A percentile compares a stretch with the other conserved stretches of the same genome.
These are phyloP conservation scores for Loripinus fragilis DNA, from an alignment of 2,888 invertebrate species.

Conservation along the genomic window DNA sequence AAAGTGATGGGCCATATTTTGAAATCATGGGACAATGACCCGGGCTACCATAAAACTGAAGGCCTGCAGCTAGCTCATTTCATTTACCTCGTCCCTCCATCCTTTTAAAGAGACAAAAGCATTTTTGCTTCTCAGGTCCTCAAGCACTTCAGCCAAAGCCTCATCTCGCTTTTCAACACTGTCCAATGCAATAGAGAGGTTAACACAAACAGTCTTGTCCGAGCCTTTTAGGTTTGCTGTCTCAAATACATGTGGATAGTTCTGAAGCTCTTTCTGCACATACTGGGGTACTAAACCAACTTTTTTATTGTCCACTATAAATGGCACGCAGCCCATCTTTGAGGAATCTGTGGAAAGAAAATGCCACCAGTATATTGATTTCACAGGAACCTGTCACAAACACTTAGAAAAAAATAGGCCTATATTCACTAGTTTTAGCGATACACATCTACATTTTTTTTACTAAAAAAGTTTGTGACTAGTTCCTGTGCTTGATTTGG, in stretches of 20 bases:
- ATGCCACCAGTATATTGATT: too few species aligned
- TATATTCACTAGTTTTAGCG: too few species aligned
- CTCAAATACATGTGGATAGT: slow-evolving; percentile 89
- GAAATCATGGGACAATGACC: too few species aligned
- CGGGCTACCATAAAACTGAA: too few species aligned
- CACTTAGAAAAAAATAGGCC: too few species aligned
- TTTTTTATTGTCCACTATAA: slow-evolving; percentile 94
- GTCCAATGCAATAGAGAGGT: slow-evolving; percentile 41
- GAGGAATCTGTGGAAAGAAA: neutral
- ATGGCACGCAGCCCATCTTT: slow-evolving; percentile 88
- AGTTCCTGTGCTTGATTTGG: too few species aligned
- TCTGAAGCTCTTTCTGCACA: slow-evolving; percentile 89
- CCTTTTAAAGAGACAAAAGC: slow-evolving; percentile 86
- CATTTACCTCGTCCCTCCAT: slow-evolving; percentile 94
- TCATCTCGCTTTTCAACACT: slow-evolving; percentile 92
- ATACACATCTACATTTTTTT: too few species aligned
- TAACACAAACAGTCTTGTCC: slow-evolving; percentile 7
- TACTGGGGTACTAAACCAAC: slow-evolving; percentile 94
- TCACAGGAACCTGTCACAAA: too few species aligned
- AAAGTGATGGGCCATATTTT: too few species aligned
- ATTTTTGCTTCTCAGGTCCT: slow-evolving; percentile 90
- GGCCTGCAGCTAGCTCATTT: neutral
- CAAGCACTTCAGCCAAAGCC: slow-evolving; percentile 91
- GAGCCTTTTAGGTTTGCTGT: slow-evolving; percentile 3
- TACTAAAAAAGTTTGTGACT: too few species aligned